Base-by-base conservation (phyloP, 2,888 invertebrate genomes). In the Noctua pronuba region DNA sequence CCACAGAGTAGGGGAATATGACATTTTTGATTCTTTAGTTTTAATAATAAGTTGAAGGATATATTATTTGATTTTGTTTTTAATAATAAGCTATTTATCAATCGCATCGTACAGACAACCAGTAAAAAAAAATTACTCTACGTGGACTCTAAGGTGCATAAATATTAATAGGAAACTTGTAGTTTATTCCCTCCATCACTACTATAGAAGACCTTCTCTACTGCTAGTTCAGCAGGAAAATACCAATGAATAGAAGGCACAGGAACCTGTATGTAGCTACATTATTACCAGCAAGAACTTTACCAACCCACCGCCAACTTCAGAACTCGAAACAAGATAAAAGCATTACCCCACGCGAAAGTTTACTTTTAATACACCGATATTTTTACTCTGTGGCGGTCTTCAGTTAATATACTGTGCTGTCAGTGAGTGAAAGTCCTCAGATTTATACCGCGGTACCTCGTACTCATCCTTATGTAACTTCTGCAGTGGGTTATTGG, bases 391-490 rank as follows among this genome's bases (percentile, higher is more conserved):
- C 92, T 93, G 91, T 91, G 91, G 62, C 71, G 46, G 64, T 64
- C 71, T 80, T 82, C 86, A 87, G 90, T 90, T 92, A 92, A 92
- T 93, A 92, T 92, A 90, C 86, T 87, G 84, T 73, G 85, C 88
- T 93, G 93, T 93, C 92, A 89, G 91, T 84, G 86, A 85, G 93
- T 91, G 93, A 94, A 94, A 94, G 93, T 92, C 81, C 73, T 80
- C 91, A 91, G 93, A 94, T 93, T 93, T 94, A 93, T 90, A 88
- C 88, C 78, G 90, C 88, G 87, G 88, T 85, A 52, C 31, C 35
- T 28, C 31, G 49, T 31, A 79, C 88, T 82, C 92, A 91, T 92
- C 93, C 91, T 93, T 93, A 91, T 88, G 89, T 90, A 92, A 93
- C 80, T 77, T 82, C 58, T 75, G 83, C 80, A 84, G 77, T 82